Base-by-base conservation (phyloP, 2,113 vertebrate species). In the Callaeas wilsoni region DNA sequence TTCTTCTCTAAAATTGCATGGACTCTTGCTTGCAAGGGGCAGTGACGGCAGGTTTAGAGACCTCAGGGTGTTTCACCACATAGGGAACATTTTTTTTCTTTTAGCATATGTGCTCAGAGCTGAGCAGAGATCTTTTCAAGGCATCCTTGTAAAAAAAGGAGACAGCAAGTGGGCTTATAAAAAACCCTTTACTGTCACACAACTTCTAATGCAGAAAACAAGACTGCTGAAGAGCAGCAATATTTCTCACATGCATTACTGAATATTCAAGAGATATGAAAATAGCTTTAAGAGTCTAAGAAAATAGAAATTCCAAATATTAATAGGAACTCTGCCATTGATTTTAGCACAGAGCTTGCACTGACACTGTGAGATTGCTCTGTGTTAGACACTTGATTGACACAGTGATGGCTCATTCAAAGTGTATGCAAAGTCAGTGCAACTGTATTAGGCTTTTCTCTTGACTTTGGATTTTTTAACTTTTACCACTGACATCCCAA, bases 381-480 rank as follows among this genome's bases (percentile, higher is more conserved):
- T 77, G 77, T 73, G 74, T 96, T 86, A 97, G 97, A 98, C 96
- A 97, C 79, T 97, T 98, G 98, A 97, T 97, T 97, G 97, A 98
- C 95, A 96, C 57, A 10, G 79, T 98, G 98, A 98, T 96, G 98
- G 97, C 97, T 97, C 95, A 96, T 91, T 96, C 89, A 97, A 97
- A 97, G 95, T 93, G 90, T 94, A 98, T 87, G 90, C 89, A 97
- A 94, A 97, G 96, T 96, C 95, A 97, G 83, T 60, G 80, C 89
- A 93, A 96, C 89, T 71, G 74, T 93, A 96, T 97, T 91, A 97
- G 93, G 96, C 68, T 95, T 78, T 89, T 89, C 60, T 97, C 92
- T 97, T 96, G 87, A 96, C 97, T 98, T 67, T 30, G 96, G 94
- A 47, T 96, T 97, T 97, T 96, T 96, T 81, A 94, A 97, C 82